These are phyloP conservation scores for Epinephelus awoara DNA, from an alignment of 2,797 vertebrate genomes.

Conservation along the genomic window DNA sequence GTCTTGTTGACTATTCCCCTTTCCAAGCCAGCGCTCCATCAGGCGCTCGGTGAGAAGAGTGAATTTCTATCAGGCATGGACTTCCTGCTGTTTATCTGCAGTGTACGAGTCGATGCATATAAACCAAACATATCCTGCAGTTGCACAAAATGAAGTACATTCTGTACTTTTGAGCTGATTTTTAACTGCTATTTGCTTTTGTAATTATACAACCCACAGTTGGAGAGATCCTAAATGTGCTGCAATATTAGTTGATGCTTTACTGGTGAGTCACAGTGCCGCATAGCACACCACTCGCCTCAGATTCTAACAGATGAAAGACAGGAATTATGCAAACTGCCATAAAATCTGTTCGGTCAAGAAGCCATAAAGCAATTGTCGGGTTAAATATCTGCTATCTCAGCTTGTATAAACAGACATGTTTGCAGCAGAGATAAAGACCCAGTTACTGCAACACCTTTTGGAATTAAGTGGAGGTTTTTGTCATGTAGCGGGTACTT, in stretches of 20 bases:
- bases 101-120: background rate
- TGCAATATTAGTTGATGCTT: slow-evolving; percentile 23
- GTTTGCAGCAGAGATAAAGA: slow-evolving; percentile 65
- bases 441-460: slow-evolving; percentile 39
- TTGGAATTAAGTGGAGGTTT: slow-evolving; percentile 54
- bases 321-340: slow-evolving; percentile 58
- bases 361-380: slow-evolving; percentile 73
- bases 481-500: slow-evolving; percentile 42
- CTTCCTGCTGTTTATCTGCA: slow-evolving; percentile 54
- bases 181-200: slow-evolving; percentile 7
- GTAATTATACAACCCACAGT: slow-evolving; percentile 35
- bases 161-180: slow-evolving; percentile 18
- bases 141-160: slow-evolving; percentile 32
- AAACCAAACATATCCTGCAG: slow-evolving; percentile 25
- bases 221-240: slow-evolving; percentile 11
- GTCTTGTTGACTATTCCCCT: slow-evolving; percentile 67
- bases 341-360: slow-evolving; percentile 71
- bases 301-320: slow-evolving; percentile 56
- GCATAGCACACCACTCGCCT: background rate
- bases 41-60: slow-evolving; percentile 38
- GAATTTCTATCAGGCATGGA: slow-evolving; percentile 44
- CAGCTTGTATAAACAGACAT: slow-evolving; percentile 59
- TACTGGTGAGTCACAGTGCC: slow-evolving; percentile 38
- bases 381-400: slow-evolving; percentile 76
- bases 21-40: slow-evolving; percentile 52